These are phyloP conservation scores for Pterocles gutturalis DNA, from an alignment of 2,113 vertebrate genomes.

Conservation along the genomic window DNA sequence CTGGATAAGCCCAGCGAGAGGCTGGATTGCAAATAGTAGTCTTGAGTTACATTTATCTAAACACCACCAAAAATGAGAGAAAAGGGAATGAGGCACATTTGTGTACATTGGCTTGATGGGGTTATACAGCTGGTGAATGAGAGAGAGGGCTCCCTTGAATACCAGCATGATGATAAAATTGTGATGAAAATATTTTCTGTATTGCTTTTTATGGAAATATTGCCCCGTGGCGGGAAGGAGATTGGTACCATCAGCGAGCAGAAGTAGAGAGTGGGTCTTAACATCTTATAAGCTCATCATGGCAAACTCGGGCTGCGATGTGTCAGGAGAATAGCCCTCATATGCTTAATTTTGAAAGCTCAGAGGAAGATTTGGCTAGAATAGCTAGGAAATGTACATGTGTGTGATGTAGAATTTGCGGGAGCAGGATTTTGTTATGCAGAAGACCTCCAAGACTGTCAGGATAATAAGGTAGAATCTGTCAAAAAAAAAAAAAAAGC, in stretches of 20 bases:
- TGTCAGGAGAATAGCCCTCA: not conserved
- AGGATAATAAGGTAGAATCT: not conserved
- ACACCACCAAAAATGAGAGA: not conserved
- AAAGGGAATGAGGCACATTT: not conserved
- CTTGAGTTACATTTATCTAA: conserved; percentile 47
- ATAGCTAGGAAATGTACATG: not conserved
- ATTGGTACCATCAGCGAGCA: conserved; percentile 11
- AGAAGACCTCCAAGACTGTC: not conserved
- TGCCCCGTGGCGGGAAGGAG: conserved; percentile 27
- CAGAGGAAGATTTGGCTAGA: not conserved
- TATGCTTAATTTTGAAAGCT: conserved; percentile 36
- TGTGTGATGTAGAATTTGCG: not conserved
- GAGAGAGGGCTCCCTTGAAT: not conserved
- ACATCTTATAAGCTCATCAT: not conserved
- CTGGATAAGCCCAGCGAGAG: not conserved
- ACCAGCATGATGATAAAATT: conserved; percentile 3
- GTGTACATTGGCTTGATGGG: fast-evolving
- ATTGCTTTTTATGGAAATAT: conserved; percentile 55
- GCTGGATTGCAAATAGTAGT: not conserved
- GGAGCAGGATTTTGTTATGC: not conserved
- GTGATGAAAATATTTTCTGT: conserved; percentile 32
- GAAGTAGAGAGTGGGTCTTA: conserved; percentile 15
- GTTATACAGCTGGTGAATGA: not conserved
- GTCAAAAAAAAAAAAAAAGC: not conserved
- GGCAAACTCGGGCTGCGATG: not conserved